A percentile compares a stretch with the other conserved stretches of the same genome.
phyloP scores from a whole-genome alignment of 1,140 invertebrate genomes.

The Hyposmocoma kahamanoa region DNA sequence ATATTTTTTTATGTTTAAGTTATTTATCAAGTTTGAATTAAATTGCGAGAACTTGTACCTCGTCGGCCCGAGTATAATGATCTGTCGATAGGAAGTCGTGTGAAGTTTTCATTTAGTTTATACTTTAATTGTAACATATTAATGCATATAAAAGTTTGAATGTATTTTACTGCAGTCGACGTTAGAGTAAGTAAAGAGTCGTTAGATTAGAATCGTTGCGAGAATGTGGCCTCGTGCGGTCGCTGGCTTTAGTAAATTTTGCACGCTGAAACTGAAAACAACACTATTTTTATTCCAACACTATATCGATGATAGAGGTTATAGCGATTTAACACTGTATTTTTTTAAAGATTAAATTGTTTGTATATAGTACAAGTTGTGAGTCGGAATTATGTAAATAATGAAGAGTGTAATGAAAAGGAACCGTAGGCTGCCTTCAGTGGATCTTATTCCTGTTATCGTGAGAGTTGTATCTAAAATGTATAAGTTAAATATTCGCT shows the following conservation, averaged over 20 bases:
- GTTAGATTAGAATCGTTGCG: slow-evolving; percentile 44
- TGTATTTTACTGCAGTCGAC: slow-evolving; percentile 32
- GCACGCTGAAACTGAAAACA: slow-evolving; percentile 57
- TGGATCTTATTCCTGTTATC: slow-evolving; percentile 23
- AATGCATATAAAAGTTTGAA: slow-evolving; percentile 27
- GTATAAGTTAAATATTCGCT: slow-evolving; percentile 54
- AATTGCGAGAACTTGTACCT: slow-evolving; percentile 39
- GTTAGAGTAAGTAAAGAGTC: slow-evolving; percentile 31
- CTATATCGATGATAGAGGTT: slow-evolving; percentile 62
- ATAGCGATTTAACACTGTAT: slow-evolving; percentile 66
- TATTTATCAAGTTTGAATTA: slow-evolving; percentile 61
- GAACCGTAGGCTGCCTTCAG: slow-evolving; percentile 29
- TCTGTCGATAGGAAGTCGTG: slow-evolving; percentile 48
- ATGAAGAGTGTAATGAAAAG: slow-evolving; percentile 38
- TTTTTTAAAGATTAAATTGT: slow-evolving; percentile 69
- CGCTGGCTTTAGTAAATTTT: slow-evolving; percentile 65
- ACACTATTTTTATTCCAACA: slow-evolving; percentile 69
- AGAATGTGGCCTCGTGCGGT: slow-evolving; percentile 38
- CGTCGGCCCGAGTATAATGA: slow-evolving; percentile 37
- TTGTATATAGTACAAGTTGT: slow-evolving; percentile 73
- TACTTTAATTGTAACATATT: slow-evolving; percentile 26
- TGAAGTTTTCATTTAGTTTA: slow-evolving; percentile 37
- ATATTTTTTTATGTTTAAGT: slow-evolving; percentile 62
- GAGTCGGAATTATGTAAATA: slow-evolving; percentile 60
- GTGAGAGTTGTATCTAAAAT: slow-evolving; percentile 28